Percentiles rank a stretch among this genome's conserved stretches.
phyloP scores from a whole-genome alignment of 2,888 invertebrate species.

The Nudaria mundana region DNA sequence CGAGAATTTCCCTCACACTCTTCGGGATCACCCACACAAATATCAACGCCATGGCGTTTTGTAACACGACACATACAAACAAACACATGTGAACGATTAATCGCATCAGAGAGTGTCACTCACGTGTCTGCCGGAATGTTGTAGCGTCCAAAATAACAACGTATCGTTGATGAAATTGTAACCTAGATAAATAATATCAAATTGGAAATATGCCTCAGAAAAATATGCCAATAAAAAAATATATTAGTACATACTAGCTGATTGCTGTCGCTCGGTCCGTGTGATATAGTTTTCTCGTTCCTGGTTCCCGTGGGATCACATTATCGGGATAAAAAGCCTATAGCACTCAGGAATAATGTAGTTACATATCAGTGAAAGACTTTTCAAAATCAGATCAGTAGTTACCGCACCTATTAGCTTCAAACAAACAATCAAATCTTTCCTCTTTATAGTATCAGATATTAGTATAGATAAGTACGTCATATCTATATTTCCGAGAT shows the following conservation, averaged over 20 bases:
- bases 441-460: too few species aligned
- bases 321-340: background rate
- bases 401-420: too few species aligned
- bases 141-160: slow-evolving; percentile 21
- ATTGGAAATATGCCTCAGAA: background rate
- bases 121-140: slow-evolving; percentile 24
- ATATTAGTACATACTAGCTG: background rate
- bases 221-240: background rate
- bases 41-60: slow-evolving; percentile 1
- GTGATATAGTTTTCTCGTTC: too few species aligned
- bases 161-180: slow-evolving; percentile 12
- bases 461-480: too few species aligned
- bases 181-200: slow-evolving; percentile 8
- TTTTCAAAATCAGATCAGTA: background rate
- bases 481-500: too few species aligned
- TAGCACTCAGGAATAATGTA: too few species aligned
- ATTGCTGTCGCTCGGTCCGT: too few species aligned
- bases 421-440: too few species aligned
- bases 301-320: too few species aligned
- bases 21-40: slow-evolving; percentile 3
- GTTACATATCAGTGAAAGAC: too few species aligned
- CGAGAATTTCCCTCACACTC: slow-evolving; percentile 1
- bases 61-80: slow-evolving; percentile 8
- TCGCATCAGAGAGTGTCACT: slow-evolving; percentile 22
- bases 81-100: slow-evolving; percentile 17